Evolutionary conservation across 1,140 invertebrate species (phyloP).

Genomic region (Acyrthosiphon pisum): DNA sequence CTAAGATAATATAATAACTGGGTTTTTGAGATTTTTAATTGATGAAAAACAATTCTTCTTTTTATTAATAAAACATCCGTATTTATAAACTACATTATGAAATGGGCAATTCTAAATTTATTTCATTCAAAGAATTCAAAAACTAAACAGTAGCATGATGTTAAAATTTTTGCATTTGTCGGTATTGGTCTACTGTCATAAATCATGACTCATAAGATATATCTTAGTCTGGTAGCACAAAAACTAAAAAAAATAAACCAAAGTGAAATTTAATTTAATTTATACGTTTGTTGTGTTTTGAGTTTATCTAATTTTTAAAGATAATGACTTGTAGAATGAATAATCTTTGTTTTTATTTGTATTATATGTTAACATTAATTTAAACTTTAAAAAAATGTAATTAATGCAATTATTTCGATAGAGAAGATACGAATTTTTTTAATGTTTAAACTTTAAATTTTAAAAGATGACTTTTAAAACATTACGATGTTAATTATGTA

Average conservation of each 20-base stretch:
- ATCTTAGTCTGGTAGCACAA: background rate
- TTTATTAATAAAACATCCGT: background rate
- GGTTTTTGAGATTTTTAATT: no score
- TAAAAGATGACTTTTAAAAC: background rate
- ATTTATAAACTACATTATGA: background rate
- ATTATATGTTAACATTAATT: background rate
- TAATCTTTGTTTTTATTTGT: background rate
- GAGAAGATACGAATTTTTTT: background rate
- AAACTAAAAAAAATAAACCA: background rate
- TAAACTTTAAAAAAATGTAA: background rate
- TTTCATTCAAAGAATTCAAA: background rate
- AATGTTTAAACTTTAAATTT: background rate
- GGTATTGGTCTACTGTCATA: background rate
- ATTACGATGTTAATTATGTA: background rate
- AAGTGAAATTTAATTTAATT: background rate
- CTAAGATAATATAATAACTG: no score
- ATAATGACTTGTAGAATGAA: background rate
- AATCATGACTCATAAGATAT: background rate
- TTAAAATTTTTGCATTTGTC: background rate
- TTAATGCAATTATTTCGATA: background rate
- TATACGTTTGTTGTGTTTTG: slow-evolving; percentile 14
- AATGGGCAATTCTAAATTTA: background rate
- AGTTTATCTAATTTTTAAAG: background rate
- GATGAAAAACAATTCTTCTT: no score
- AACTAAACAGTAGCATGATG: background rate